Conservation (phyloP, 2,113 vertebrate genomes). For the Bubalus kerabau region DNA sequence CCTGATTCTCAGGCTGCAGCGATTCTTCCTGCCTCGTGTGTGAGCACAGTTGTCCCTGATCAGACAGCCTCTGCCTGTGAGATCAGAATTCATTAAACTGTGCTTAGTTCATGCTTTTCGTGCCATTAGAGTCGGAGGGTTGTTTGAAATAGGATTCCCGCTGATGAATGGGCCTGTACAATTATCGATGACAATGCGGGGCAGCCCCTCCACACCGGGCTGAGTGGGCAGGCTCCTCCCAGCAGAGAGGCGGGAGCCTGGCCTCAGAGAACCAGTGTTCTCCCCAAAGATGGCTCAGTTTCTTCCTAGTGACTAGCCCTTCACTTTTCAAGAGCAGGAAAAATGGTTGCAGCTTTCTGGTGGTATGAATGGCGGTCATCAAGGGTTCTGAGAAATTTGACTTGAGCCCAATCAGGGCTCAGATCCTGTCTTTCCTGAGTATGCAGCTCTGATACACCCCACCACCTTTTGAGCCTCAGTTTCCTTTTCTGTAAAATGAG, state of each 20-base stretch:
- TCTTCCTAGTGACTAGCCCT: background rate
- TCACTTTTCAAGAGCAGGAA: background rate
- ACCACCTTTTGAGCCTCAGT: background rate
- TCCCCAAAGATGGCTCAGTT: background rate
- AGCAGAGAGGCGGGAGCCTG: background rate
- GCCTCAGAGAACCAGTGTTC: background rate
- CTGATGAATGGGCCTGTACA: conserved; percentile 26
- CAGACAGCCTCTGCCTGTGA: conserved; percentile 51
- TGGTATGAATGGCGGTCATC: accelerated
- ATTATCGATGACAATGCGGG: background rate
- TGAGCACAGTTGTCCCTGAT: background rate
- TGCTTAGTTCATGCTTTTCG: conserved; percentile 53
- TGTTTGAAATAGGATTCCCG: conserved; percentile 35
- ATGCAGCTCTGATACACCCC: background rate
- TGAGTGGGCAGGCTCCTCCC: background rate
- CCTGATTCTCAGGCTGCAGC: background rate
- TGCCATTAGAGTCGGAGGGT: conserved; percentile 18
- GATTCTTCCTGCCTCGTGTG: conserved; percentile 20
- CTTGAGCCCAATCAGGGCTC: background rate
- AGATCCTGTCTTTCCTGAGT: background rate
- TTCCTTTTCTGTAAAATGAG: background rate
- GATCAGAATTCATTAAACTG: conserved; percentile 65
- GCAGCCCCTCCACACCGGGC: background rate
- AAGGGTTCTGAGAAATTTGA: background rate
- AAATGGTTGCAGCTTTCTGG: background rate